These are phyloP conservation scores for Chrysolina americana DNA, from an alignment of 2,888 invertebrate genomes.

Conservation along the genomic window DNA sequence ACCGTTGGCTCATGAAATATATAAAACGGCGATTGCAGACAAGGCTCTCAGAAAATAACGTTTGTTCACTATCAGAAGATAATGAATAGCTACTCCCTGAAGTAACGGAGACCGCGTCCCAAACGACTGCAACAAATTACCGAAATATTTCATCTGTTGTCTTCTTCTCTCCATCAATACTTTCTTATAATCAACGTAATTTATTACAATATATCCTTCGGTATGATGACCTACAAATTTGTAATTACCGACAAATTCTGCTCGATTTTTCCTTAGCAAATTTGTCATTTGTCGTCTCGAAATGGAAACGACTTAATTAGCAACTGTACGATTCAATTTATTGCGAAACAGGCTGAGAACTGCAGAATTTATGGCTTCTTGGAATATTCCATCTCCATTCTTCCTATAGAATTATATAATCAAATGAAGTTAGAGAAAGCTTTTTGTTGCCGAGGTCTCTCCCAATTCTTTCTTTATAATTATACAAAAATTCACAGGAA, in stretches of 20 bases:
- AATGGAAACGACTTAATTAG: conserved; percentile 36
- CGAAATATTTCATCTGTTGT: conserved; percentile 33
- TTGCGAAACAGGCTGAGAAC: background rate
- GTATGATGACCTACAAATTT: conserved; percentile 43
- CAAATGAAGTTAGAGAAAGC: background rate
- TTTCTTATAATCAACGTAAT: conserved; percentile 50
- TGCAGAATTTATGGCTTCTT: background rate
- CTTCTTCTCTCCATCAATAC: conserved; percentile 33
- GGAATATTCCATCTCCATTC: background rate
- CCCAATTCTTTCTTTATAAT: background rate
- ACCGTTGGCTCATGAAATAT: too few species aligned
- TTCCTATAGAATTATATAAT: background rate
- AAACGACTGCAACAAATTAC: conserved; percentile 30
- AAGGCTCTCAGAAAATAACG: too few species aligned
- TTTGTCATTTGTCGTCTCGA: conserved; percentile 40
- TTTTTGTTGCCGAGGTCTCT: background rate
- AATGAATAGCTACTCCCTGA: too few species aligned
- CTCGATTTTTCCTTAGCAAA: conserved; percentile 39
- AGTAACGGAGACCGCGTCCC: background rate
- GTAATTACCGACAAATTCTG: conserved; percentile 54
- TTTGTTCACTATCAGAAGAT: too few species aligned
- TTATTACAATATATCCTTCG: conserved; percentile 51
- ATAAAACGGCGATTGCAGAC: background rate
- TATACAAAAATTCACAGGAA: too few species aligned
- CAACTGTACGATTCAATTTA: conserved; percentile 26